These are phyloP conservation scores for Gorsachius magnificus DNA, from an alignment of 2,797 vertebrate species.

Conservation along the genomic window DNA sequence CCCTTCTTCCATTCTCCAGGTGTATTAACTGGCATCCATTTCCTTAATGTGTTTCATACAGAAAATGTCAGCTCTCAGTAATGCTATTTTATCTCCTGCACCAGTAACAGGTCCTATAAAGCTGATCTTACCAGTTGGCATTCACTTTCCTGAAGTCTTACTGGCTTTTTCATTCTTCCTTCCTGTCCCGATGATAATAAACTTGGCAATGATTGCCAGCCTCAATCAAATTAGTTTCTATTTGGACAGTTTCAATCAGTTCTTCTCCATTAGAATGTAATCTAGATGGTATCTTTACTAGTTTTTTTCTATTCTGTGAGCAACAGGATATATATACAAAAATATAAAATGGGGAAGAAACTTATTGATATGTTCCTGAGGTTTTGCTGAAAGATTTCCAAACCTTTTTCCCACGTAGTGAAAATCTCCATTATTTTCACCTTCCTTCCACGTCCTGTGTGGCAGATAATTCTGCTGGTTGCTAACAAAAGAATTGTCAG, in stretches of 20 bases:
- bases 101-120: background rate
- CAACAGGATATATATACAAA: background rate
- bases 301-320: background rate
- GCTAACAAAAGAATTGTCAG: background rate
- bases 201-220: background rate
- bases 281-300: background rate
- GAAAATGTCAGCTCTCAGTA: background rate
- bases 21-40: background rate
- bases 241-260: background rate
- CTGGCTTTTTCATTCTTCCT: background rate
- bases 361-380: background rate
- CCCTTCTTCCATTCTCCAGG: background rate
- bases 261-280: background rate
- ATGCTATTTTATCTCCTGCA: background rate
- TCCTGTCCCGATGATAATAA: background rate
- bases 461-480: background rate
- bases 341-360: background rate
- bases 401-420: background rate
- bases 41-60: background rate
- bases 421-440: background rate
- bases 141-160: background rate
- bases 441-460: background rate
- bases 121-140: background rate
- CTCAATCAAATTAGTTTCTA: background rate
- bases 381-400: background rate